Conservation (phyloP, 1,140 invertebrate genomes). For the Anastatus disparis region DNA sequence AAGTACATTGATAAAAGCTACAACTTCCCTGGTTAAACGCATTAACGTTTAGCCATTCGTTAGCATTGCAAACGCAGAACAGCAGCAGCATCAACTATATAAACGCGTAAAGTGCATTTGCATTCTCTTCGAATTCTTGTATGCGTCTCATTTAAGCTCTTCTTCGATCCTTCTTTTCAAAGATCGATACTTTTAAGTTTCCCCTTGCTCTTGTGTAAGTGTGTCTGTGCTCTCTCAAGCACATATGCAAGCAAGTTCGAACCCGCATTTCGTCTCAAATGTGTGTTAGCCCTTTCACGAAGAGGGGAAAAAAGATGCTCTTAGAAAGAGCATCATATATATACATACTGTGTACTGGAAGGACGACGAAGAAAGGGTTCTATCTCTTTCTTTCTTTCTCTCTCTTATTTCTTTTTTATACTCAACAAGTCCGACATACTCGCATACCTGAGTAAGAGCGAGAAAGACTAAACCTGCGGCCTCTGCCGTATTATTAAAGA, state of each 20-base stretch:
- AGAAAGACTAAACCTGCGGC: slow-evolving; percentile 44
- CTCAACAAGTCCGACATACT: slow-evolving; percentile 42
- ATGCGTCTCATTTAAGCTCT: not conserved
- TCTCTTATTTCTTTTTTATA: slow-evolving; percentile 5
- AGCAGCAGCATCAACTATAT: no score
- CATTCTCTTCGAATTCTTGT: slow-evolving; percentile 3
- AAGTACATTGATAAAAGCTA: no score
- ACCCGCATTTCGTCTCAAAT: slow-evolving; percentile 4
- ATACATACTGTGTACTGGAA: no score
- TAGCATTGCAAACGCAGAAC: no score
- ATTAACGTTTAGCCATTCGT: no score
- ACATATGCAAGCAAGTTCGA: no score
- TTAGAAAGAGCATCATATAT: slow-evolving; percentile 6
- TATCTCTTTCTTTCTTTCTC: slow-evolving; percentile 12
- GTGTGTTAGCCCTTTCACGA: not conserved
- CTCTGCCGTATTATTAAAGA: slow-evolving; percentile 57
- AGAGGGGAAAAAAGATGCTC: not conserved
- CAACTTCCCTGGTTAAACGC: no score
- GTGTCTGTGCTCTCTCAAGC: no score
- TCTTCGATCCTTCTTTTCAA: not conserved
- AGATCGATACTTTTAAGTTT: slow-evolving; percentile 16
- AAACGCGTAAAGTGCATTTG: slow-evolving; percentile 14
- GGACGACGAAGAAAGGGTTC: no score
- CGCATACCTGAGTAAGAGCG: slow-evolving; percentile 53
- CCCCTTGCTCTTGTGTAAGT: no score